phyloP scores from a whole-genome alignment of 2,113 vertebrate genomes.

The Sardina pilchardus region DNA sequence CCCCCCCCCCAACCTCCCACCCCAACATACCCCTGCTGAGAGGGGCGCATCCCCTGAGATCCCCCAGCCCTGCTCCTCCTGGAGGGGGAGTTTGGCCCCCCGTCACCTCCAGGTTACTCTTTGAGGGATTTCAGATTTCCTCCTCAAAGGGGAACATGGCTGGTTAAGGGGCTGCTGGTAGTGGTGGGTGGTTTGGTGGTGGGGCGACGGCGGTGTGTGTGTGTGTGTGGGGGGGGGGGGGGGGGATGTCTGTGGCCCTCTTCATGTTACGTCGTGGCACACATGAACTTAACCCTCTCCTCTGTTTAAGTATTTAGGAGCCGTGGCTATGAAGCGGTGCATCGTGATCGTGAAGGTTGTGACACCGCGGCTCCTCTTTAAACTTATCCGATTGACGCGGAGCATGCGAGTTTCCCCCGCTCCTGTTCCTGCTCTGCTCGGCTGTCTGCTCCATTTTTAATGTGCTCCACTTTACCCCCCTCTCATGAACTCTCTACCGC shows the following conservation, averaged over 20 bases:
- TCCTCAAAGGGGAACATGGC: conserved; percentile 1
- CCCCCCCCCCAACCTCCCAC: neutral
- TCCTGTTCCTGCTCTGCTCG: no score
- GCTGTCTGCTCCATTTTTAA: neutral
- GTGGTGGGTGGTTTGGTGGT: conserved; percentile 1
- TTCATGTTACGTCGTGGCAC: neutral
- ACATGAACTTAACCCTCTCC: neutral
- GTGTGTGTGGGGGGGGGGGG: neutral
- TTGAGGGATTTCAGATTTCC: conserved; percentile 22
- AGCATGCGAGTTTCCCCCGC: neutral
- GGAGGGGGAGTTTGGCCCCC: conserved; percentile 23
- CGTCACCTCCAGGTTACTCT: conserved; percentile 26
- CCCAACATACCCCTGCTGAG: neutral
- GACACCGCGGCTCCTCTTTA: neutral
- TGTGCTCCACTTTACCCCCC: neutral
- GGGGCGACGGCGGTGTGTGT: neutral
- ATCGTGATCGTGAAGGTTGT: neutral
- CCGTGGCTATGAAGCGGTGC: neutral
- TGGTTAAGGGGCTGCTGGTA: neutral
- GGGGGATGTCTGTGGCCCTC: neutral
- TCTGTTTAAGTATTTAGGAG: conserved; percentile 7
- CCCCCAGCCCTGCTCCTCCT: conserved; percentile 32
- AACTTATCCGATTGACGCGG: neutral
- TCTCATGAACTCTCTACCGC: neutral
- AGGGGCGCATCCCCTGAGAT: neutral